Percentiles rank a stretch among this genome's conserved stretches.
Evolutionary conservation across 2,797 vertebrate species (phyloP).

Genomic region (Sebastes dallii): DNA sequence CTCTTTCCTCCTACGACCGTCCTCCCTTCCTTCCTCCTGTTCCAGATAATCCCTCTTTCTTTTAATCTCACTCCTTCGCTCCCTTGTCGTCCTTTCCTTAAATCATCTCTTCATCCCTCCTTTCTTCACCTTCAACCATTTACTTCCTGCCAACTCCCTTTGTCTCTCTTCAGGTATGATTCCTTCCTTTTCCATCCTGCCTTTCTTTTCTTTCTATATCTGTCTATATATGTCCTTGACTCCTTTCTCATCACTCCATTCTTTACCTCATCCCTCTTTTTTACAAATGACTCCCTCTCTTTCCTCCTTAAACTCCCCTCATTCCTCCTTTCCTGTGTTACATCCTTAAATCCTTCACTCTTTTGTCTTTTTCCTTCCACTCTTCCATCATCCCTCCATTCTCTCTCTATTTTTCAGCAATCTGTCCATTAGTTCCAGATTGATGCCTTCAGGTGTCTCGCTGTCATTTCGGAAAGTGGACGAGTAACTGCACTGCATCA

Average conservation of each 20-base stretch:
- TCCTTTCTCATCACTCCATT: neutral
- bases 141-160: neutral
- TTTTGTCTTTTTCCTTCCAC: neutral
- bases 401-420: neutral
- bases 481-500: constrained; percentile 27
- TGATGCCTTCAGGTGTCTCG: constrained; percentile 42
- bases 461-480: constrained; percentile 46
- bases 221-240: too few relatives aligned
- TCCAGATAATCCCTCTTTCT: neutral
- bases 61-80: neutral
- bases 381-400: neutral
- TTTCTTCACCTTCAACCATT: neutral
- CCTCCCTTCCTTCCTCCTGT: neutral
- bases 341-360: neutral
- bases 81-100: neutral
- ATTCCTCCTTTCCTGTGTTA: neutral
- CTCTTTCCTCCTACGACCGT: too few relatives aligned
- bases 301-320: neutral
- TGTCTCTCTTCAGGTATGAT: neutral
- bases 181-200: neutral
- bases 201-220: neutral
- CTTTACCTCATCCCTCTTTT: neutral
- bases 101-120: neutral
- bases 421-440: constrained; percentile 35
- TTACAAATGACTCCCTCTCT: neutral